Evolutionary conservation across 53 echinoderm and acorn worm genomes (phyloP).

Genomic region (Echinometra lucunter): DNA sequence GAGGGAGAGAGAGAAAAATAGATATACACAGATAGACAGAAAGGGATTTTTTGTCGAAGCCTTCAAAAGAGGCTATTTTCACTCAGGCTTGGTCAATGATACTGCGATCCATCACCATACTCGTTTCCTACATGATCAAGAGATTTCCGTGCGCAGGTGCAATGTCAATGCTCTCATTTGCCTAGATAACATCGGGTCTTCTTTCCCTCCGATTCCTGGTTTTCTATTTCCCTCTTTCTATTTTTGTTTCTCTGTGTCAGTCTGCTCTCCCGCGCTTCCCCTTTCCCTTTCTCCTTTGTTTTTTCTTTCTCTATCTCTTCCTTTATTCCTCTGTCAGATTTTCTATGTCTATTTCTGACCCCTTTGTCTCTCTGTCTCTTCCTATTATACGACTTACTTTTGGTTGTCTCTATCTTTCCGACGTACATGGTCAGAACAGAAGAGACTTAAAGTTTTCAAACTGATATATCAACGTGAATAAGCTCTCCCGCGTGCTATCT

Average conservation of each 20-base stretch:
- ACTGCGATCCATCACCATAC: slow-evolving; percentile 5
- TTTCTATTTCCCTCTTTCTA: background rate
- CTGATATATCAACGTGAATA: no score
- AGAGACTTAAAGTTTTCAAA: no score
- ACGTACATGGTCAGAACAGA: no score
- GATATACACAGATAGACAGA: background rate
- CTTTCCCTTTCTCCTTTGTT: background rate
- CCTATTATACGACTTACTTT: no score
- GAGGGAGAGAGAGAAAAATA: background rate
- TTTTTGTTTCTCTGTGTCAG: background rate
- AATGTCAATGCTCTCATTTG: slow-evolving; percentile 31
- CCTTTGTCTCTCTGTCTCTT: background rate
- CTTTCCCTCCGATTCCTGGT: background rate
- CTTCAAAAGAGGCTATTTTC: background rate
- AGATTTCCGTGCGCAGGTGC: slow-evolving; percentile 49
- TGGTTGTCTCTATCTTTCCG: no score
- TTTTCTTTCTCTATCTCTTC: background rate
- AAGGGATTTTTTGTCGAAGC: background rate
- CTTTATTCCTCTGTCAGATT: background rate
- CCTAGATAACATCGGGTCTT: background rate
- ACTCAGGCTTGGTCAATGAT: background rate
- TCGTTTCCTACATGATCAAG: slow-evolving; percentile 48
- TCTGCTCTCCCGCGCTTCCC: background rate
- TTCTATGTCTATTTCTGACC: background rate
- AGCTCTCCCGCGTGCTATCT: no score